Base-by-base conservation (phyloP, 2,113 vertebrate species). In the Paedocypris sp. region DNA sequence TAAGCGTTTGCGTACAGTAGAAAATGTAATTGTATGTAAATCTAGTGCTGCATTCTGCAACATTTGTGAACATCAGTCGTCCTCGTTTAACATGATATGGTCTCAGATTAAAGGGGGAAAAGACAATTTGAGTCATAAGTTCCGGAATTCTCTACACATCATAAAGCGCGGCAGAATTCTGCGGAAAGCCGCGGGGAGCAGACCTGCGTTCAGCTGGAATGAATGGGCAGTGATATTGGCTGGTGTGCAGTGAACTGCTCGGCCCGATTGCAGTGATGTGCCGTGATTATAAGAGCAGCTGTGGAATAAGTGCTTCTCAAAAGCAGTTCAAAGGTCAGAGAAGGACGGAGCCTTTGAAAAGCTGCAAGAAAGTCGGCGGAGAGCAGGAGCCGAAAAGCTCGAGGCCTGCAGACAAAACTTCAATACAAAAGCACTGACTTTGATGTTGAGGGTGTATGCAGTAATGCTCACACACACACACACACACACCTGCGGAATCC, bases 251-350 rank as follows among this genome's bases (percentile, higher is more conserved):
- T 41, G 28, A 35, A 62, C n/a, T n/a, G 46, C 51, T 29, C 49
- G 54, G 36, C 49, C n/a, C 33, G 23, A 47, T 52, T 25, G 36
- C 31, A 51, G 43, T 62, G 68, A 70, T 66, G 60, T 66, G 48
- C 33, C 43, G 56, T 18, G 29, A 70, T 57, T 47, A 50, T 48
- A 51, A 38, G 54, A 48, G 29, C 50, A 70, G 62, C 57, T 57
- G 57, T 41, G 38, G 56, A 56, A 54, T 10, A 8, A 58, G 31
- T 45, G 32, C 38, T 60, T 66, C 60, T 47, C 63, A 13, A 25
- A n/a, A 48, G 29, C n/a, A 50, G 38, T 58, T 43, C 39, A 43
- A 22, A 13, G 53, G 49, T 66, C 51, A 62, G 13, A 23, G 42
- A 57, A 33, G 62, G 63, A 49, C 22, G 36, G 50, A 11, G 47